Conservation (phyloP, 2,888 invertebrate species). For the Andrena chrysosceles region DNA sequence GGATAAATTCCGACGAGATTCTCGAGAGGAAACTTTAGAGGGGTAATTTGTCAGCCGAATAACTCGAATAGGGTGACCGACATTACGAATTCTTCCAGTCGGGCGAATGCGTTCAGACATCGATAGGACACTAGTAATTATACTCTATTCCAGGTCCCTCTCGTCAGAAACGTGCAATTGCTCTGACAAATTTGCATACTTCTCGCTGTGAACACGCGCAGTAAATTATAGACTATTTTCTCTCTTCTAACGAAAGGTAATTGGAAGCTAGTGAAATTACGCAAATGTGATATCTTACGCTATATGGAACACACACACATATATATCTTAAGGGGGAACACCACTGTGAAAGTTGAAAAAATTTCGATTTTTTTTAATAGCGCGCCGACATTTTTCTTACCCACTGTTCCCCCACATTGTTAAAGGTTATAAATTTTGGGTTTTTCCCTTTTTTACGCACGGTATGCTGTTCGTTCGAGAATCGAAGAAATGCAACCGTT, state of each 20-base stretch:
- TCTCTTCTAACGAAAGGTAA: slow-evolving; percentile 29
- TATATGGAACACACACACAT: no score
- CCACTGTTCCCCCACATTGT: no score
- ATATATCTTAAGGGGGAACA: no score
- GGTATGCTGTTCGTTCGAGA: no score
- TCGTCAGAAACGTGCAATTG: slow-evolving; percentile 51
- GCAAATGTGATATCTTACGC: background rate
- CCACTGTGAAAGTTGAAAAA: no score
- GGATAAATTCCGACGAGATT: no score
- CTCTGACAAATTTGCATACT: slow-evolving; percentile 55
- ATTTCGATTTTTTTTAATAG: no score
- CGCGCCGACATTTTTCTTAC: no score
- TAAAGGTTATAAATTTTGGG: no score
- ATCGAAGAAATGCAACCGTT: no score
- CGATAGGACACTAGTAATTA: slow-evolving; percentile 49
- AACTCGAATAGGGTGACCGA: background rate
- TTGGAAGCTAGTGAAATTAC: slow-evolving; percentile 25
- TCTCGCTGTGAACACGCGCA: slow-evolving; percentile 48
- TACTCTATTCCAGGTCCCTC: slow-evolving; percentile 31
- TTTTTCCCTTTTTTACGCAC: no score
- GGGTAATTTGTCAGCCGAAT: slow-evolving; percentile 11
- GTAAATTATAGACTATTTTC: slow-evolving; percentile 55
- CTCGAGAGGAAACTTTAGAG: background rate
- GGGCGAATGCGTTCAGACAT: slow-evolving; percentile 45
- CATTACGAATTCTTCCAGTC: slow-evolving; percentile 54